phyloP scores from a whole-genome alignment of 2,888 invertebrate species.

The Stenotaenia linearis region DNA sequence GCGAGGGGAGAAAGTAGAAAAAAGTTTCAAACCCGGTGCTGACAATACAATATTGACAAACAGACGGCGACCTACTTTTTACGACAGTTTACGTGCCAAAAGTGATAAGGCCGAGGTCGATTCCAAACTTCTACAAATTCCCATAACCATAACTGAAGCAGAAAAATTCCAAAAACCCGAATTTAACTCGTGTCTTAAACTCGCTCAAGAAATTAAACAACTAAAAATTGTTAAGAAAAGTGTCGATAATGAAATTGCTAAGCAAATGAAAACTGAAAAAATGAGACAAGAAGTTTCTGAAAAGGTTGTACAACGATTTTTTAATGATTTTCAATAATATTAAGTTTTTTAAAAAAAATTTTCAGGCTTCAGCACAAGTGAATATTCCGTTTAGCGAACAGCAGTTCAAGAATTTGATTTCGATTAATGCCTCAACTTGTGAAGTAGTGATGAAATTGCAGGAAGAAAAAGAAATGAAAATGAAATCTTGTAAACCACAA shows the following conservation, averaged over 20 bases:
- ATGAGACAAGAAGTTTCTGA: neutral
- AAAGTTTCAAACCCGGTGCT: neutral
- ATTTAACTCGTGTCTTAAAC: neutral
- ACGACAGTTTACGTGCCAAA: neutral
- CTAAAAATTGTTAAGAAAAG: neutral
- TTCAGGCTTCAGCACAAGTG: neutral
- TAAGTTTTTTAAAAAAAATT: neutral
- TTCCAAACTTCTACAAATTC: neutral
- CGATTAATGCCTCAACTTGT: neutral
- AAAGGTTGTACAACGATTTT: neutral
- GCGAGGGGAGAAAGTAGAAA: neutral
- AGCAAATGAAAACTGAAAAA: neutral
- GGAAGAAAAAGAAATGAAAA: neutral
- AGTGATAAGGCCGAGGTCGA: neutral
- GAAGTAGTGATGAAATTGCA: neutral
- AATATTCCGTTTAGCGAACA: constrained; percentile 17
- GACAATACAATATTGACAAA: neutral
- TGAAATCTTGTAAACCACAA: neutral
- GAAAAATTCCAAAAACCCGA: constrained; percentile 9
- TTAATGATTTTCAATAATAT: neutral
- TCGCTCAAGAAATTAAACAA: neutral
- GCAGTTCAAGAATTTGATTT: neutral
- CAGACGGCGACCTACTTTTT: neutral
- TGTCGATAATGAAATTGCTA: neutral
- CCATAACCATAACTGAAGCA: neutral